Evolutionary conservation across 1,140 invertebrate genomes (phyloP).

Genomic region (Euwallacea fornicatus): DNA sequence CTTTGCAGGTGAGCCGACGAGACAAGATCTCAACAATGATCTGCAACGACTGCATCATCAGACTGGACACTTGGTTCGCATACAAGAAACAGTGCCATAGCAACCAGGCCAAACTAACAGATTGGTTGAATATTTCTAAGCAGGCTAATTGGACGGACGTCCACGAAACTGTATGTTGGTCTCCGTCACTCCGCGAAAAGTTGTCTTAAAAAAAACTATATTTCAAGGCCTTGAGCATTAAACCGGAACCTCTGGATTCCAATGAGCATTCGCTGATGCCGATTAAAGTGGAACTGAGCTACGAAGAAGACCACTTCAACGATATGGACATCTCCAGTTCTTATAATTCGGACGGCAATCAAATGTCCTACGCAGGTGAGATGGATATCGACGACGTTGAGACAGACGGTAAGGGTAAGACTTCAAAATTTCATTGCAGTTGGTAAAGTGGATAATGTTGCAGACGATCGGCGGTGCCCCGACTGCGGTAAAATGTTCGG

Average conservation of each 20-base stretch:
- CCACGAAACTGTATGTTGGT: constrained; percentile 38
- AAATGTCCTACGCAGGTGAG: neutral
- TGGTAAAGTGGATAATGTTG: neutral
- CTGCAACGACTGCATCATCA: constrained; percentile 59
- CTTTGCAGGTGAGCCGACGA: constrained; percentile 57
- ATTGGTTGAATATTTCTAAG: constrained; percentile 51
- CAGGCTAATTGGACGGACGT: constrained; percentile 31
- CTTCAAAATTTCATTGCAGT: neutral
- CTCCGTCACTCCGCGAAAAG: neutral
- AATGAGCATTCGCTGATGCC: constrained; percentile 5
- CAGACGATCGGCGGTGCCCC: constrained; percentile 20
- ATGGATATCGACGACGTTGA: constrained; percentile 3
- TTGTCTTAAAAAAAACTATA: constrained; percentile 4
- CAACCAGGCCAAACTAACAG: constrained; percentile 59
- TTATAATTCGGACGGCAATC: neutral
- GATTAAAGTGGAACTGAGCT: constrained; percentile 14
- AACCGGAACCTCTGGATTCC: constrained; percentile 25
- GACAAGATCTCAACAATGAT: constrained; percentile 61
- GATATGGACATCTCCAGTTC: neutral
- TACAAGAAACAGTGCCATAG: constrained; percentile 59
- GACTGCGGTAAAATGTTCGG: constrained; percentile 43
- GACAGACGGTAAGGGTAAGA: constrained; percentile 11
- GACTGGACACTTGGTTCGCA: constrained; percentile 60
- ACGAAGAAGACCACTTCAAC: constrained; percentile 3
- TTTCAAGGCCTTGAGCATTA: constrained; percentile 16